Evolutionary conservation across 2,113 vertebrate species (phyloP).

Genomic region (Pituophis catenifer): DNA sequence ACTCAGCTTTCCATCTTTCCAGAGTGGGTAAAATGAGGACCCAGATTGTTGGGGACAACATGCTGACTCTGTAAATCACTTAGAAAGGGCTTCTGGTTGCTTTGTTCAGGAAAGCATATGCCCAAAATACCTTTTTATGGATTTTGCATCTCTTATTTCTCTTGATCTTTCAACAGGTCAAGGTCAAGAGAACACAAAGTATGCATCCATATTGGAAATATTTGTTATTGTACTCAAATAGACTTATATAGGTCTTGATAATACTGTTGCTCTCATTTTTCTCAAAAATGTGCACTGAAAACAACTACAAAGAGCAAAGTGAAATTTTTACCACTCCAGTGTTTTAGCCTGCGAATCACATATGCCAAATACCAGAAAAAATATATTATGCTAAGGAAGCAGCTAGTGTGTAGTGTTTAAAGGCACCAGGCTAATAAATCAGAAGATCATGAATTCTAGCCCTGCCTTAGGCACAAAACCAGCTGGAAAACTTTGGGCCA

Average conservation of each 20-base stretch:
- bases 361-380: not conserved
- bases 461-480: not conserved
- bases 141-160: not conserved
- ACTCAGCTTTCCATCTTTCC: too few relatives aligned
- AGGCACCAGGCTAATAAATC: not conserved
- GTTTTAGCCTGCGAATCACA: not conserved
- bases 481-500: not conserved
- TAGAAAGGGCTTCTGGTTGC: too few relatives aligned
- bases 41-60: too few relatives aligned
- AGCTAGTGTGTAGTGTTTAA: not conserved
- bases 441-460: not conserved
- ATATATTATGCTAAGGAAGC: not conserved
- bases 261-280: not conserved
- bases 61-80: too few relatives aligned
- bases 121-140: accelerated
- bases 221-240: not conserved
- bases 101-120: not conserved
- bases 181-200: slow-evolving; percentile 9
- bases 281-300: not conserved
- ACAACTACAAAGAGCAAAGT: not conserved
- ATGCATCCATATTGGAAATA: not conserved
- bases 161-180: slow-evolving; percentile 2
- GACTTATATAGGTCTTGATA: not conserved
- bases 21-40: too few relatives aligned
- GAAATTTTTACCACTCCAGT: not conserved